Conservation (phyloP, 2,113 vertebrate species). For the Halcyon senegalensis region DNA sequence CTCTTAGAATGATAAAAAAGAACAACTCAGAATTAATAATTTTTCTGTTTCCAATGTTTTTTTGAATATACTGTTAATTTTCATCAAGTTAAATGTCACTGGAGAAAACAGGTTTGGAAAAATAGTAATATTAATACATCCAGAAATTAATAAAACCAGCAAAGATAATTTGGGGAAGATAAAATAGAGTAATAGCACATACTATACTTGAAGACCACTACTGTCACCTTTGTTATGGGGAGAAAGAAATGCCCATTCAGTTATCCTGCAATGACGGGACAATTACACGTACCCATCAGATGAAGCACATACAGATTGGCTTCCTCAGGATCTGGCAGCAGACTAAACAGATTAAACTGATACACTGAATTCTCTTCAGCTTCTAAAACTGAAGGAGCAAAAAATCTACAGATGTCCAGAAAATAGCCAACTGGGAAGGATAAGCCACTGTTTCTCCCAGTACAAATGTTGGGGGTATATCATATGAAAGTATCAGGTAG, state of each 20-base stretch:
- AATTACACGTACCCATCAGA: not conserved
- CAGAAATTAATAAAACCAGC: not conserved
- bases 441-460: not conserved
- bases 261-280: not conserved
- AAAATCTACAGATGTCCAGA: rapidly evolving
- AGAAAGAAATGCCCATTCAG: not conserved
- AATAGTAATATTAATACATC: not conserved
- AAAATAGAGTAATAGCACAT: not conserved
- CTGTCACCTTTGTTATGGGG: not conserved
- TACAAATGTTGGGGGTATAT: not conserved
- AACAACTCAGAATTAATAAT: not conserved
- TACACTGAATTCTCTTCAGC: not conserved
- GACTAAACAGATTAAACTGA: not conserved
- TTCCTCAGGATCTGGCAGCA: not conserved
- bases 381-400: not conserved
- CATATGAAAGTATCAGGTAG: not conserved
- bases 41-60: not conserved
- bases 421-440: not conserved
- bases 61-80: not conserved
- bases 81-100: not conserved
- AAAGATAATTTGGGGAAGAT: not conserved
- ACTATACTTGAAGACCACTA: not conserved
- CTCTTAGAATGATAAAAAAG: not conserved
- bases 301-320: not conserved
- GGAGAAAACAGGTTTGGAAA: not conserved